Evolutionary conservation across 1,140 invertebrate species (phyloP).

Genomic region (Formica selysi): DNA sequence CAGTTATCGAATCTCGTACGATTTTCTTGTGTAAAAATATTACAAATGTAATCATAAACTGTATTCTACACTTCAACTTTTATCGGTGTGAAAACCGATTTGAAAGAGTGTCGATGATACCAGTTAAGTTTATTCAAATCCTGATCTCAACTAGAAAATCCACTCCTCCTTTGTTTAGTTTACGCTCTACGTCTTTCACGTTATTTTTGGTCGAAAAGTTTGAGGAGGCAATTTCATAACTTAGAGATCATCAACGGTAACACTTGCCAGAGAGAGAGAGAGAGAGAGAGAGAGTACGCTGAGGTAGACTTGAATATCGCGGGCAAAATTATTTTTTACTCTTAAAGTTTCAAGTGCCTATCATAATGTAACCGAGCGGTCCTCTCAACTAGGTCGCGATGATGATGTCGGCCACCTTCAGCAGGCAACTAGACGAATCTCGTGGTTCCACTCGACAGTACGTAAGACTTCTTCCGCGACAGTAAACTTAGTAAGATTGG

Average conservation of each 20-base stretch:
- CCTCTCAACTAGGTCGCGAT: slow-evolving; percentile 51
- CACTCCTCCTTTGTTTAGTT: not conserved
- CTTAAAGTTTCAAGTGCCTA: slow-evolving; percentile 64
- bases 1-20: not conserved
- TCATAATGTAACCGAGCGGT: slow-evolving; percentile 61
- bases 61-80: not conserved
- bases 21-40: not conserved
- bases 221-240: slow-evolving; percentile 46
- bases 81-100: not conserved
- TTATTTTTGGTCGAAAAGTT: slow-evolving; percentile 44
- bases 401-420: slow-evolving; percentile 52
- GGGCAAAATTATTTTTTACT: slow-evolving; percentile 72
- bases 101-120: slow-evolving; percentile 13
- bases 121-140: slow-evolving; percentile 1
- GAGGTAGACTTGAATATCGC: slow-evolving; percentile 61
- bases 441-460: slow-evolving; percentile 4
- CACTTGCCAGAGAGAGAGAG: slow-evolving; percentile 1
- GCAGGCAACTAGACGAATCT: slow-evolving; percentile 61
- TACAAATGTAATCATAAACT: not conserved
- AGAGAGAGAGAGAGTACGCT: slow-evolving; percentile 22
- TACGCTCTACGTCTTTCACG: not conserved
- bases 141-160: slow-evolving; percentile 16
- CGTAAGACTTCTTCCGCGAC: slow-evolving; percentile 30
- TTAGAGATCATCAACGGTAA: slow-evolving; percentile 57
- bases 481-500: slow-evolving; percentile 47